Base-by-base conservation (phyloP, 92 coral and sea anemone genomes). In the Zoanthus sansibaricus region DNA sequence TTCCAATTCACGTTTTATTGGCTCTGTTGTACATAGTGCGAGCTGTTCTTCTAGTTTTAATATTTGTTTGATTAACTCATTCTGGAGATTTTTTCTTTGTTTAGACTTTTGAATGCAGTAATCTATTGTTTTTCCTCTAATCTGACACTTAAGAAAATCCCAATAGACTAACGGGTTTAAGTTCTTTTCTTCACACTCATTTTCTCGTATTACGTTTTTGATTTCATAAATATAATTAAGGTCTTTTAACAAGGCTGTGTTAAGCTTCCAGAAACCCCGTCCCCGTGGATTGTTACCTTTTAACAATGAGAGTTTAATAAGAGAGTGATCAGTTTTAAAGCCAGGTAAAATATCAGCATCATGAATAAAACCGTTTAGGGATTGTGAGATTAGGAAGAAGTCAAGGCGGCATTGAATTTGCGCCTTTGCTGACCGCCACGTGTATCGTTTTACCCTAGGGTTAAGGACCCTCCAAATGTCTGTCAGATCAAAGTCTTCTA, bases 371-470 rank as follows among this genome's bases (percentile, higher is more conserved):
- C 58, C 73, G 54, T 30, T 69, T 45, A 69, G 54, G 66, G 76
- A 67, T 47, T 82, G 86, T 72, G 76, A 52, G 46, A 58, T 55
- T 49, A 84, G 72, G 32, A 84, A 72, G 79, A 84, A 84, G 76
- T 84, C 80, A 32, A 84, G 25, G 54, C 79, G 59, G 67, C 88
- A 84, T 84, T 72, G 88, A 84, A 84, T 72, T 21, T 84, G 48
- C 7, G 52, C 55, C 16, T 84, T 52, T 70, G 49, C 47, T 70
- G 59, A 64, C 62, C 49, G 77, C 87, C 78, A 83, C 73, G 87
- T 83, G 79, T 83, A 83, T 83, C 71, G 58, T 69, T 83, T 55
- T 69, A 52, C 51, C 70, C 66, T 37, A 47, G 70, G 88, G 80
- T 71, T 71, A 18, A 84, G 55, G 75, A 84, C 58, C 74, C 88